Conservation (phyloP, 2,113 vertebrate species). For the Oreochromis spilurus region DNA sequence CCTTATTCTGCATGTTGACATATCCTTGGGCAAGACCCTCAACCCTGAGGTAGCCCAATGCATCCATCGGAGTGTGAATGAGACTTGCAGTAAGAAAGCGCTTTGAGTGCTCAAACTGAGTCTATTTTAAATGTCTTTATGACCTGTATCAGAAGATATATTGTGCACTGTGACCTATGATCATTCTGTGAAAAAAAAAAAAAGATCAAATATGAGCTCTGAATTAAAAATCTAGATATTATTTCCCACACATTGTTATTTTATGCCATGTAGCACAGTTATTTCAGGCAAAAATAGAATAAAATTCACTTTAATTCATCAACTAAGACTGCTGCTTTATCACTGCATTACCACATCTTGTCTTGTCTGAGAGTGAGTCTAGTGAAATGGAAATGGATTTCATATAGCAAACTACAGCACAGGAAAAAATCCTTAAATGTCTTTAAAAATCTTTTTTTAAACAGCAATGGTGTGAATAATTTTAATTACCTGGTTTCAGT, state of each 20-base stretch:
- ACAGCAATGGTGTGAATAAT: slow-evolving; percentile 31
- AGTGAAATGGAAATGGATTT: slow-evolving; percentile 7
- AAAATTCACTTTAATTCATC: background rate
- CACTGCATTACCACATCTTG: background rate
- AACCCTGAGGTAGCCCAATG: background rate
- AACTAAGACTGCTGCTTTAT: background rate
- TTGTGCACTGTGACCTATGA: background rate
- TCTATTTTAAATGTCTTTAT: background rate
- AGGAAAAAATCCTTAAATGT: background rate
- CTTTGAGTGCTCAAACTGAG: background rate
- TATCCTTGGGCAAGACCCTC: background rate
- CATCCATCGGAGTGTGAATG: background rate
- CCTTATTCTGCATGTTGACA: background rate
- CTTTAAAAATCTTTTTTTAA: slow-evolving; percentile 27
- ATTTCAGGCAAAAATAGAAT: background rate
- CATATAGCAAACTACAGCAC: slow-evolving; percentile 1
- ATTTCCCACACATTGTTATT: background rate
- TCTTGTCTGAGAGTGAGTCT: background rate
- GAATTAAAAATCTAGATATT: background rate
- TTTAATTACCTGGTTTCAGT: slow-evolving; percentile 48
- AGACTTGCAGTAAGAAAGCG: background rate
- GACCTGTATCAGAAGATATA: background rate
- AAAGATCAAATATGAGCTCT: background rate
- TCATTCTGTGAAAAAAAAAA: background rate
- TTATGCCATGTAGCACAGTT: background rate